Percentiles rank a stretch among this genome's conserved stretches.
These are phyloP conservation scores for Ondatra zibethicus DNA, from an alignment of 2,113 vertebrate species.

Conservation along the genomic window DNA sequence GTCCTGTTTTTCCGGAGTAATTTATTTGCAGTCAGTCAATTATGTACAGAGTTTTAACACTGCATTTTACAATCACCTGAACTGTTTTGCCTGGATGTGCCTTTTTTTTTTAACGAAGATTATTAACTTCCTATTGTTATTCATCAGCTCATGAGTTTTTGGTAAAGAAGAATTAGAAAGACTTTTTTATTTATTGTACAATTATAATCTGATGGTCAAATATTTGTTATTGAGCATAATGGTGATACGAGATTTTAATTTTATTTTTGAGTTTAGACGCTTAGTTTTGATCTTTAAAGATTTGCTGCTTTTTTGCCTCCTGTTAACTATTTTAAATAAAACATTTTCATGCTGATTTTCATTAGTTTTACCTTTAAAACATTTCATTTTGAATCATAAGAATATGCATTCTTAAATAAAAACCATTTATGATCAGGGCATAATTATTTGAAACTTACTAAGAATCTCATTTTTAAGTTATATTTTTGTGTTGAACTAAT, in stretches of 20 bases:
- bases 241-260: slow-evolving; percentile 56
- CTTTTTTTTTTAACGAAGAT: slow-evolving; percentile 86
- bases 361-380: slow-evolving; percentile 47
- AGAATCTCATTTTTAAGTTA: background rate
- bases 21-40: slow-evolving; percentile 45
- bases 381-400: slow-evolving; percentile 23
- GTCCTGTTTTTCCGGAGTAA: slow-evolving; percentile 36
- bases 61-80: slow-evolving; percentile 62
- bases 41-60: slow-evolving; percentile 57
- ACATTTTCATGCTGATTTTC: slow-evolving; percentile 13
- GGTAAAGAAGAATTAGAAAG: slow-evolving; percentile 45
- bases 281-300: slow-evolving; percentile 69
- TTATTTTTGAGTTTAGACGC: slow-evolving; percentile 54
- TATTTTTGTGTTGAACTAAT: background rate
- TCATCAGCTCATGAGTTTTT: slow-evolving; percentile 73
- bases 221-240: slow-evolving; percentile 69
- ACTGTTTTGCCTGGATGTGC: slow-evolving; percentile 86
- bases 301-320: slow-evolving; percentile 33
- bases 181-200: slow-evolving; percentile 79
- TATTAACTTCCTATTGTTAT: slow-evolving; percentile 78
- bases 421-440: background rate
- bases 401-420: slow-evolving; percentile 57
- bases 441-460: slow-evolving; percentile 19
- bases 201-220: slow-evolving; percentile 63
- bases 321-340: slow-evolving; percentile 65